These are phyloP conservation scores for Agrotis clavis DNA, from an alignment of 2,888 invertebrate species.

Conservation along the genomic window DNA sequence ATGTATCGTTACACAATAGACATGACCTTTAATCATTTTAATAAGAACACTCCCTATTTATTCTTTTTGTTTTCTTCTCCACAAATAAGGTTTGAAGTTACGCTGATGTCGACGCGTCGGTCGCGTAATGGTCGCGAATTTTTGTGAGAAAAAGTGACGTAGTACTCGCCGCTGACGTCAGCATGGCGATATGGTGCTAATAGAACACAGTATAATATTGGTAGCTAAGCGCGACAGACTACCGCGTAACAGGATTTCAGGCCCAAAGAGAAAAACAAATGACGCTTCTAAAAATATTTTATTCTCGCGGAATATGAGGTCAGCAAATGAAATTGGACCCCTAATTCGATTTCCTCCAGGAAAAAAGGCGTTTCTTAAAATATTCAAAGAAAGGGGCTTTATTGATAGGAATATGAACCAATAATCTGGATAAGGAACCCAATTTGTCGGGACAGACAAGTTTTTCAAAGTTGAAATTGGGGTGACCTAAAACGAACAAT, in stretches of 20 bases:
- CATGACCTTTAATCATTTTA: background rate
- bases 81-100: background rate
- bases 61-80: background rate
- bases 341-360: slow-evolving; percentile 40
- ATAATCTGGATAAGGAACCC: slow-evolving; percentile 29
- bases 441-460: slow-evolving; percentile 40
- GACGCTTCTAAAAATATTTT: background rate
- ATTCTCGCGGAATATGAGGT: background rate
- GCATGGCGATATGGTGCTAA: too few species aligned
- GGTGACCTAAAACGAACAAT: slow-evolving; percentile 18
- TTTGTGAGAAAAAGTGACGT: too few species aligned
- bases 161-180: too few species aligned
- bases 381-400: slow-evolving; percentile 10
- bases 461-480: slow-evolving; percentile 32
- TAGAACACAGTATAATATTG: too few species aligned
- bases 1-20: background rate
- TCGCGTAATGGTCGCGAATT: too few species aligned
- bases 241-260: too few species aligned
- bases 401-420: slow-evolving; percentile 12
- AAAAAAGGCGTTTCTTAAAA: slow-evolving; percentile 35
- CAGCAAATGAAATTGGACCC: slow-evolving; percentile 13
- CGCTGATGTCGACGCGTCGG: too few species aligned
- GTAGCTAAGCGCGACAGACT: too few species aligned
- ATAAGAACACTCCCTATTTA: too few species aligned
- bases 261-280: background rate